A percentile compares a stretch with the other conserved stretches of the same genome.
Evolutionary conservation across 2,113 vertebrate genomes (phyloP).

Genomic region (Cinclus cinclus): DNA sequence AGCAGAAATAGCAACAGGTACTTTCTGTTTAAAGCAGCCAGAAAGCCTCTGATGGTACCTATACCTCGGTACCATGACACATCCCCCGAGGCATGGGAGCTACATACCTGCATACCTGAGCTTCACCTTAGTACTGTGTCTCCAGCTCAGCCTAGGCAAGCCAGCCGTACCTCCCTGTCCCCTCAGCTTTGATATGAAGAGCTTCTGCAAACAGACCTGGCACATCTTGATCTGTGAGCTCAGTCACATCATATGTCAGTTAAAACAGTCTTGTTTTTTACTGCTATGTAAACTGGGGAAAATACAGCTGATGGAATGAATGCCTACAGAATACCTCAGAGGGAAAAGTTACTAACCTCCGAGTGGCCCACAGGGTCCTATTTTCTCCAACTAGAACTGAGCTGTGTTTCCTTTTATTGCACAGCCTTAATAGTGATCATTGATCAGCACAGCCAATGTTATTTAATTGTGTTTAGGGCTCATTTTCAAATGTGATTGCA

Average conservation of each 20-base stretch:
- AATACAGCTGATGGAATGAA: neutral
- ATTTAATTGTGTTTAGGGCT: constrained; percentile 26
- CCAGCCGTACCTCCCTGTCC: neutral
- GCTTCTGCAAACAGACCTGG: neutral
- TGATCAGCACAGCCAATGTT: neutral
- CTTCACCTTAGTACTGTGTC: neutral
- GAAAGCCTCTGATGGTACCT: neutral
- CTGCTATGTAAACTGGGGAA: neutral
- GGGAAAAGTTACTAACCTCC: neutral
- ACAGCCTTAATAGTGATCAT: neutral
- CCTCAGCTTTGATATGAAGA: neutral
- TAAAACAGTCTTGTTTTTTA: neutral
- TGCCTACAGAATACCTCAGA: neutral
- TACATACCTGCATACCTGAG: neutral
- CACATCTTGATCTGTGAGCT: neutral
- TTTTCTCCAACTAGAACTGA: constrained; percentile 15
- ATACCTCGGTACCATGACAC: neutral
- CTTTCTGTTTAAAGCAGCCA: neutral
- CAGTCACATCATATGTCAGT: rapidly evolving
- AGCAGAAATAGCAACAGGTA: neutral
- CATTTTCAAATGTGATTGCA: neutral
- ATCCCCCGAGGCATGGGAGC: rapidly evolving
- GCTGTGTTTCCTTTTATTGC: constrained; percentile 4
- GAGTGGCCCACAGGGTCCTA: constrained; percentile 41
- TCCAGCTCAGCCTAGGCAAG: neutral